phyloP scores from a whole-genome alignment of 2,113 vertebrate genomes.

The Puffinus mauretanicus region DNA sequence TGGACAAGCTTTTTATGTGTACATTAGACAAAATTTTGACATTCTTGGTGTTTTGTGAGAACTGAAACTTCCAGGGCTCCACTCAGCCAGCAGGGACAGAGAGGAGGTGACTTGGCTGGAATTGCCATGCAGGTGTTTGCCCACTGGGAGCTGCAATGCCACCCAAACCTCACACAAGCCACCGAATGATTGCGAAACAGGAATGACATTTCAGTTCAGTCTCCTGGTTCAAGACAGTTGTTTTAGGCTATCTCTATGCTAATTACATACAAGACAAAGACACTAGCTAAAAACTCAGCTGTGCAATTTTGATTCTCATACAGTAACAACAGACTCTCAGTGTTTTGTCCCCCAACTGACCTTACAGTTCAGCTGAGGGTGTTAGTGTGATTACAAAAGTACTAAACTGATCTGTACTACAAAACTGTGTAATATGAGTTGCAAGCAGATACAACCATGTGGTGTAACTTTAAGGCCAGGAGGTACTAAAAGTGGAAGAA shows the following conservation, averaged over 20 bases:
- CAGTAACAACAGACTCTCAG: background rate
- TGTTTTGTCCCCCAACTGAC: background rate
- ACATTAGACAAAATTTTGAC: background rate
- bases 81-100: background rate
- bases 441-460: background rate
- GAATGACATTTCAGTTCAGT: background rate
- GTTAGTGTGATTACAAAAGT: background rate
- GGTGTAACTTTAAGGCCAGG: background rate
- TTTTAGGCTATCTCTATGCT: background rate
- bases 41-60: background rate
- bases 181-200: rapidly evolving
- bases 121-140: background rate
- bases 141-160: background rate
- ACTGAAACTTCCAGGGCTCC: background rate
- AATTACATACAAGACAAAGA: background rate
- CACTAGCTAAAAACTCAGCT: background rate
- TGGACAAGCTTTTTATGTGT: background rate
- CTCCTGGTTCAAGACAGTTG: background rate
- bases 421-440: background rate
- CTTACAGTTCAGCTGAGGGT: background rate
- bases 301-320: background rate
- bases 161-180: background rate
- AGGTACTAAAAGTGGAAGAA: background rate
- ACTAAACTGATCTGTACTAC: background rate
- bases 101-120: background rate